Percentiles rank a stretch among this genome's conserved stretches.
phyloP scores from a whole-genome alignment of 35 echinoderm and acorn worm genomes.

The Lytechinus pictus region DNA sequence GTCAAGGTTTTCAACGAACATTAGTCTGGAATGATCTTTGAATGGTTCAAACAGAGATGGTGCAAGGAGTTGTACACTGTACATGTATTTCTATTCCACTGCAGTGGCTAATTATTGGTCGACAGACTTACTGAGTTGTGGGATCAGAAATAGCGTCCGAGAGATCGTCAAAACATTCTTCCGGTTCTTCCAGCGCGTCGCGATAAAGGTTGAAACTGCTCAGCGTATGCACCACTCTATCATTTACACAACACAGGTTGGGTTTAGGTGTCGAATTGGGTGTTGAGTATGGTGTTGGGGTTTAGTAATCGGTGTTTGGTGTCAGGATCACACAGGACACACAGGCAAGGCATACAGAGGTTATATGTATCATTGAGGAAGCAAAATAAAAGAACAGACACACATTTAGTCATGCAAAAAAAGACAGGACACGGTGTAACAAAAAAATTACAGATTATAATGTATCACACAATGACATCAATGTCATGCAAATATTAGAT shows the following conservation, averaged over 20 bases:
- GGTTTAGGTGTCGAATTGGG: neutral
- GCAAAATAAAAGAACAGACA: slow-evolving; percentile 25
- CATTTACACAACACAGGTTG: slow-evolving; percentile 39
- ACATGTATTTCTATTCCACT: neutral
- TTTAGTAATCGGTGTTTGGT: slow-evolving; percentile 25
- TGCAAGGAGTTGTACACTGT: neutral
- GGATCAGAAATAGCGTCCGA: slow-evolving; percentile 92
- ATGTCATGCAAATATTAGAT: neutral
- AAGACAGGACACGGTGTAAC: neutral
- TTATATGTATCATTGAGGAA: neutral
- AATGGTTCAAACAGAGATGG: neutral
- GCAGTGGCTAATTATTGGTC: neutral
- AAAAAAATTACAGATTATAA: neutral
- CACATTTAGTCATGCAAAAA: slow-evolving; percentile 39
- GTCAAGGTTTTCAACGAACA: neutral
- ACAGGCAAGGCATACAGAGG: slow-evolving; percentile 29
- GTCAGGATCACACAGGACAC: slow-evolving; percentile 30
- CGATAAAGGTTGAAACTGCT: slow-evolving; percentile 90
- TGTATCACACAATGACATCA: neutral
- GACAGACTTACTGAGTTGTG: slow-evolving; percentile 92
- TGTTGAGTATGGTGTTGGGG: neutral
- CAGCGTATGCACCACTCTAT: slow-evolving; percentile 77
- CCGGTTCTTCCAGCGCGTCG: slow-evolving; percentile 73
- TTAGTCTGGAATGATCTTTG: neutral
- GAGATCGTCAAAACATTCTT: slow-evolving; percentile 89